Evolutionary conservation across 2,113 vertebrate genomes (phyloP), one percentile per base, ranked within the genome.

Genomic region (Pogona vitticeps): DNA sequence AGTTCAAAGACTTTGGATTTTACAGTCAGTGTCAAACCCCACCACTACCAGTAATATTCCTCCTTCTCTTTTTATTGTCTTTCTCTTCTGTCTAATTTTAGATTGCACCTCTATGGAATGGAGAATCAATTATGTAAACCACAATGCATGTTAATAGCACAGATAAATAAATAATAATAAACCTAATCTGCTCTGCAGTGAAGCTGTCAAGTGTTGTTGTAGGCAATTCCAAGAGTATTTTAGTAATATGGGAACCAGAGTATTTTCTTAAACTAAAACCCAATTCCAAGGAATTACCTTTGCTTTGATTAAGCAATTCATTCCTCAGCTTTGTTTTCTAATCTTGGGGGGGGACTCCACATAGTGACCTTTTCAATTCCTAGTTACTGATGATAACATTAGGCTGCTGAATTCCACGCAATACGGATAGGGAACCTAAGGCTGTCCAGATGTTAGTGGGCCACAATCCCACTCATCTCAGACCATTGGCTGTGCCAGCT

Each of bases 141-240:
- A 40, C 84, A 79, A 70, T 78, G 61, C 76, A 58, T 67, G 12
- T 59, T 86, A 71, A 86, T 70, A 21, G 76, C 58, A 59, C 76
- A 40, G 63, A 86, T 86, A 71, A 79, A 86, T 71, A 79, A 78
- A 65, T 79, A 85, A 85, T 78, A 56, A 56, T 82, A 82, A 31
- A 61, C 40, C 33, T n/a, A 36, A 52, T 61, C 42, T 46, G 40
- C 56, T 52, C 36, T 83, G 46, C 36, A 59, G 46, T 70, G 31
- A 82, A 42, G 38, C 17, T n/a, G 18, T 42, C 26, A 40, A 82
- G 40, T 67, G 52, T 59, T 58, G 52, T 67, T n/a, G 46, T 61
- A 82, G 21, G 9, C n/a, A 56, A 70, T 70, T 70, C 38, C 36
- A 61, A 38, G 61, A 87, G 68, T 58, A 28, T n/a, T 28, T 36